Conservation (phyloP, 2,797 vertebrate genomes). For the Alouatta caraya region DNA sequence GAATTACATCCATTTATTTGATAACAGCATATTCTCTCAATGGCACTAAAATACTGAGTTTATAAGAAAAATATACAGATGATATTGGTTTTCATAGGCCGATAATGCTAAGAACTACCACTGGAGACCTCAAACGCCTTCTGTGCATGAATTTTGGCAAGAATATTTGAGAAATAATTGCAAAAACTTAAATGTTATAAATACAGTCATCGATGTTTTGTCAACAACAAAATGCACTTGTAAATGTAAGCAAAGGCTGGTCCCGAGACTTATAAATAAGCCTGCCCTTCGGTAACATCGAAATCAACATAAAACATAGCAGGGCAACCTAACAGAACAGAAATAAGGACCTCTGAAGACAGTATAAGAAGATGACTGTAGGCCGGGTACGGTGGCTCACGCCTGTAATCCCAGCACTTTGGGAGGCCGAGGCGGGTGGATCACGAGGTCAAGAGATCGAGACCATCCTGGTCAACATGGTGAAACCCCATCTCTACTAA, state of each 20-base stretch:
- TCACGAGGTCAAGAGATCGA: too few species aligned
- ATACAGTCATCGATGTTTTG: neutral
- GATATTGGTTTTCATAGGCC: neutral
- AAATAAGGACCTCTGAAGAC: neutral
- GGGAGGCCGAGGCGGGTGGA: too few species aligned
- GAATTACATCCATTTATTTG: neutral
- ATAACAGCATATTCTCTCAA: neutral
- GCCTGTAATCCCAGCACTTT: too few species aligned
- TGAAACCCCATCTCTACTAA: too few species aligned
- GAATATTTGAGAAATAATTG: conserved; percentile 39
- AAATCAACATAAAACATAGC: conserved; percentile 17
- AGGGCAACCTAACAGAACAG: neutral
- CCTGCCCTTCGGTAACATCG: neutral
- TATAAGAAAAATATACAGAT: conserved; percentile 8
- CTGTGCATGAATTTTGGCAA: conserved; percentile 23
- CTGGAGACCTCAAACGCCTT: conserved; percentile 10
- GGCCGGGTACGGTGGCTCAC: too few species aligned
- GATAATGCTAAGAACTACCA: conserved; percentile 13
- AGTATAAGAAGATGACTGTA: too few species aligned
- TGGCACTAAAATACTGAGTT: neutral
- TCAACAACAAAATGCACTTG: conserved; percentile 32
- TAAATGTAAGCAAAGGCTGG: neutral
- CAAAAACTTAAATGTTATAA: neutral
- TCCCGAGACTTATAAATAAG: neutral
- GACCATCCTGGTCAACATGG: too few species aligned